Evolutionary conservation across 2,113 vertebrate genomes (phyloP), one percentile per base, ranked within the genome.

Genomic region (Perca schrenkii): DNA sequence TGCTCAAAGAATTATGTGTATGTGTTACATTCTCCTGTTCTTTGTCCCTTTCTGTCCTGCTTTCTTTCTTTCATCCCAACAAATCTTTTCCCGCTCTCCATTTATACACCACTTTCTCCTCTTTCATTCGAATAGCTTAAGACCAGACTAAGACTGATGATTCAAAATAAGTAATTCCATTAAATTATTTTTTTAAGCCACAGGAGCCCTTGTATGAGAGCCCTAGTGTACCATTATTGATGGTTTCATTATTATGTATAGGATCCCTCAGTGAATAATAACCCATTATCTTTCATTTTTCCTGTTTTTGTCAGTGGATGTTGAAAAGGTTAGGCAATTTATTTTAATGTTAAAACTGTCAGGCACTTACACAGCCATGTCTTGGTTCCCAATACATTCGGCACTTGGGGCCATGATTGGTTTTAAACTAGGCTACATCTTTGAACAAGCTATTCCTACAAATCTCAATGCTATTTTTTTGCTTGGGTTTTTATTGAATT

Each of bases 281-380:
- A 93, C 93, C 92, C 90, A 93, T 95, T 95, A 95, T 95, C 94
- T 95, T 95, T 93, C 94, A 94, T 95, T 94, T 94, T 94, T 95
- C 91, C 94, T 94, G 91, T 95, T 95, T 96, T 95, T 95, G 94
- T 94, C 94, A 94, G 88, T 91, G 88, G 88, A 93, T 93, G 93
- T 95, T 94, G 92, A 92, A 96, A 96, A 96, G 95, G 95, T 96
- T 95, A 96, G 94, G 94, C 91, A 94, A 95, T 96, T 96, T 95
- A 92, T 96, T 96, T 93, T 94, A 95, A 96, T 96, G 93, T 93
- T 93, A 92, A 95, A 94, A 94, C 93, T 94, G 95, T 94, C 94
- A 95, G 86, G 74, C 93, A 85, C 91, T 91, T 94, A 92, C 91
- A 93, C 86, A 84, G 90, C 92, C 91, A 94, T 88, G 89, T 89